phyloP scores from a whole-genome alignment of 2,888 invertebrate species.

The Conomelus anceps region DNA sequence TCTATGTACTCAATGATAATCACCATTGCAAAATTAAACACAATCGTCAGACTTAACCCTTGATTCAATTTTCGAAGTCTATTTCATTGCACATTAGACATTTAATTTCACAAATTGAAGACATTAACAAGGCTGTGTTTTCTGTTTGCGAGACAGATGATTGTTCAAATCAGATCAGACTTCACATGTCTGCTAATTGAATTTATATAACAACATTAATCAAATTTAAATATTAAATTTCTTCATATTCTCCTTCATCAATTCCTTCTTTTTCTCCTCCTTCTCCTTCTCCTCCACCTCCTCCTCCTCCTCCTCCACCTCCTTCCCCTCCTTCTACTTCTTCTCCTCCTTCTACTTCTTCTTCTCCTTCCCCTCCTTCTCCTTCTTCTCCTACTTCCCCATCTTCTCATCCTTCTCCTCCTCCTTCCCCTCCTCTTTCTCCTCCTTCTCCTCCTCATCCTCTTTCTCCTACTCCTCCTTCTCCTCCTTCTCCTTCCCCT shows the following conservation, averaged over 20 bases:
- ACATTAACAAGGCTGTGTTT: too few species aligned
- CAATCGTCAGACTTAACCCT: too few species aligned
- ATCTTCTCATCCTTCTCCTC: not conserved
- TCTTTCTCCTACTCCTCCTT: not conserved
- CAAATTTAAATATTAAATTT: not conserved
- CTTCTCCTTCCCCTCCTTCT: not conserved
- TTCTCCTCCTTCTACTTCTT: not conserved
- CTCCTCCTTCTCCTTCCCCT: not conserved
- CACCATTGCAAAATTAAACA: too few species aligned
- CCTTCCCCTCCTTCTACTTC: not conserved
- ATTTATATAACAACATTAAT: too few species aligned
- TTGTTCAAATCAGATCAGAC: too few species aligned
- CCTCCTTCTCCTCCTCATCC: too few species aligned
- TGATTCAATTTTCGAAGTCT: too few species aligned
- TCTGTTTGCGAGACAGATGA: too few species aligned
- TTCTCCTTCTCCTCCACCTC: not conserved
- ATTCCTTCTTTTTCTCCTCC: not conserved
- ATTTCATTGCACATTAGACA: too few species aligned
- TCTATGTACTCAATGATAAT: too few species aligned
- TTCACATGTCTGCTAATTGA: not conserved
- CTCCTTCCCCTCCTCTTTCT: not conserved
- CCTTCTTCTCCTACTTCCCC: not conserved
- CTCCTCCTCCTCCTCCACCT: not conserved
- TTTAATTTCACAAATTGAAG: too few species aligned
- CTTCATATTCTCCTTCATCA: not conserved